A percentile compares a stretch with the other conserved stretches of the same genome.
Evolutionary conservation across 1,140 invertebrate species (phyloP).

Genomic region (Drosophila micromelanica): DNA sequence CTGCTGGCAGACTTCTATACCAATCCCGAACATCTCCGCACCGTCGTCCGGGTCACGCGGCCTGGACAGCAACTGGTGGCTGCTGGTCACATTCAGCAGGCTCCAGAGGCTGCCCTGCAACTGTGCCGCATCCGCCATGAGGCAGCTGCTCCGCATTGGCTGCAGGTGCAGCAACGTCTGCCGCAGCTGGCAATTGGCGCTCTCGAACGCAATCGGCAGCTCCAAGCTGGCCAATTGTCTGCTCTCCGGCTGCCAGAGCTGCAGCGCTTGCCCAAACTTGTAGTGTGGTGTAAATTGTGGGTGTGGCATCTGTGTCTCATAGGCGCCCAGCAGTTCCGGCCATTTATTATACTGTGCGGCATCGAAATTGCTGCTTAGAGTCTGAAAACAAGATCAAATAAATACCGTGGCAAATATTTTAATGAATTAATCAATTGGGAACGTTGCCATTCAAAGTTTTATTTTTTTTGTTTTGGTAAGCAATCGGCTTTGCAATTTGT

Average conservation of each 20-base stretch:
- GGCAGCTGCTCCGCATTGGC: conserved; percentile 47
- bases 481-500: no score
- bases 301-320: conserved; percentile 3
- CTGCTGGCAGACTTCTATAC: conserved; percentile 50
- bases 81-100: conserved; percentile 54
- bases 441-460: no score
- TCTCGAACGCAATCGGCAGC: conserved; percentile 57
- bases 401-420: no score
- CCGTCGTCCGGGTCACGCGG: conserved; percentile 54
- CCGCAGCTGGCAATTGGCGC: conserved; percentile 55
- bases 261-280: conserved; percentile 60
- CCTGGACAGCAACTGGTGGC: conserved; percentile 35
- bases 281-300: conserved; percentile 27
- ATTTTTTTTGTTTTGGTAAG: no score
- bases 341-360: conserved; percentile 54
- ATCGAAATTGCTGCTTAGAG: conserved; percentile 26
- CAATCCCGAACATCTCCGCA: conserved; percentile 7
- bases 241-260: conserved; percentile 55
- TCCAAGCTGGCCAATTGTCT: conserved; percentile 51
- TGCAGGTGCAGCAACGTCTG: conserved; percentile 62
- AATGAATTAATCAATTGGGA: no score
- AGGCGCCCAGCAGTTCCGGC: conserved; percentile 46
- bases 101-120: conserved; percentile 43
- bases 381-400: conserved; percentile 1
- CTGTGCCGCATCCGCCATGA: conserved; percentile 29